Evolutionary conservation across 2,113 vertebrate species (phyloP).

Genomic region (Acrocephalus arundinaceus): DNA sequence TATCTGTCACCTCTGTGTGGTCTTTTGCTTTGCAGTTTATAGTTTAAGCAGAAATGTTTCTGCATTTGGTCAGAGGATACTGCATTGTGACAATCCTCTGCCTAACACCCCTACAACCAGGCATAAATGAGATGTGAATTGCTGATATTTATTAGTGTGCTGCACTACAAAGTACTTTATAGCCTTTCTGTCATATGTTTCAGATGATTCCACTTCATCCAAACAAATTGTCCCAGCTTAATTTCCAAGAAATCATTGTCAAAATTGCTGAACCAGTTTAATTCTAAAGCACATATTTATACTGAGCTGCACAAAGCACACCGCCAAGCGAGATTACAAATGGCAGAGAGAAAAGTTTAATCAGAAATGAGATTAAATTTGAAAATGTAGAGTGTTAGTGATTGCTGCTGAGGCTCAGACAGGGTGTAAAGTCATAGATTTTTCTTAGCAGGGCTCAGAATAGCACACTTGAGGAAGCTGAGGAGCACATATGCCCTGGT

Average conservation of each 20-base stretch:
- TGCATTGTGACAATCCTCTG: background rate
- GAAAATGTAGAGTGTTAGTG: background rate
- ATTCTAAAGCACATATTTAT: slow-evolving; percentile 74
- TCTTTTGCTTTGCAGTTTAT: background rate
- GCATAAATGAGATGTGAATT: background rate
- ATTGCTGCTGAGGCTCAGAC: background rate
- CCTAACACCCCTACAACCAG: background rate
- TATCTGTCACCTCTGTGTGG: background rate
- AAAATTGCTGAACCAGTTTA: slow-evolving; percentile 73
- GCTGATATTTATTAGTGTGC: background rate
- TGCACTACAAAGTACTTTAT: background rate
- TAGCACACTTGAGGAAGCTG: background rate
- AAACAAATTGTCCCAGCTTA: slow-evolving; percentile 70
- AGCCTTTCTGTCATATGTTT: slow-evolving; percentile 54
- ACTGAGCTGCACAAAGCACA: slow-evolving; percentile 52
- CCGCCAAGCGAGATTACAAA: slow-evolving; percentile 41
- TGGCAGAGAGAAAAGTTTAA: slow-evolving; percentile 63
- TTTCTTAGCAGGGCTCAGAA: slow-evolving; percentile 16
- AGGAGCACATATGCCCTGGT: background rate
- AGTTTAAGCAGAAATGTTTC: background rate
- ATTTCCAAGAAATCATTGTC: slow-evolving; percentile 75
- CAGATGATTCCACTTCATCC: slow-evolving; percentile 57
- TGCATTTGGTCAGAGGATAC: slow-evolving; percentile 28
- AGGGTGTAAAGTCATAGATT: slow-evolving; percentile 19
- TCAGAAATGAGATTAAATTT: slow-evolving; percentile 68